Percentiles rank a stretch among this genome's conserved stretches.
phyloP scores from a whole-genome alignment of 2,888 invertebrate genomes.

The Amphipoea lucens region DNA sequence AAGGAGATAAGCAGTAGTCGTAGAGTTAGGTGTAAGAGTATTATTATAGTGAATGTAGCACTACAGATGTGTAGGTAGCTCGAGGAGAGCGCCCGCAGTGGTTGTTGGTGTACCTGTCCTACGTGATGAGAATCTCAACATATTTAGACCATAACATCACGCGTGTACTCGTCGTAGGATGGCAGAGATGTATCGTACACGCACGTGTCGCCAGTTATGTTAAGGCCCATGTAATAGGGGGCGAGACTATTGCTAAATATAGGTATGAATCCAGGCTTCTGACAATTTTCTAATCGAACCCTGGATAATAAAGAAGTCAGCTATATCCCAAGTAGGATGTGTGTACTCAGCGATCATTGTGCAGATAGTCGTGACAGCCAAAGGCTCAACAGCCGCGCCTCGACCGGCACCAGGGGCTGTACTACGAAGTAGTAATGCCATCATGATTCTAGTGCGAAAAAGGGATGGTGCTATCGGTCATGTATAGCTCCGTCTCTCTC shows the following conservation, averaged over 20 bases:
- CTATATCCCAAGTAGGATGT: neutral
- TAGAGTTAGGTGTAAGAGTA: constrained; percentile 1
- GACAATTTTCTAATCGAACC: neutral
- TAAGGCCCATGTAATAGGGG: too few relatives aligned
- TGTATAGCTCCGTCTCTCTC: too few relatives aligned
- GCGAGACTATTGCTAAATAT: neutral
- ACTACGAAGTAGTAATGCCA: too few relatives aligned
- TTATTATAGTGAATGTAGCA: neutral
- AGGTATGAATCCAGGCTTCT: neutral
- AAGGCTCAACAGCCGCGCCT: neutral
- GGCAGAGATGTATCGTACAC: too few relatives aligned
- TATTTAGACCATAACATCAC: neutral
- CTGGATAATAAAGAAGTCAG: neutral
- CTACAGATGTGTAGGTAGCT: accelerated
- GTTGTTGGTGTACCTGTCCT: neutral
- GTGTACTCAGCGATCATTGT: neutral
- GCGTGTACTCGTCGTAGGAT: neutral
- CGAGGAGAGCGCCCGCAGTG: neutral
- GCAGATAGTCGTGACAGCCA: neutral
- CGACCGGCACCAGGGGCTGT: too few relatives aligned
- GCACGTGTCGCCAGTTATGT: too few relatives aligned
- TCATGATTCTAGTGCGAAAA: too few relatives aligned
- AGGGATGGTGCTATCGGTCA: too few relatives aligned
- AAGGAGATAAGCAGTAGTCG: neutral
- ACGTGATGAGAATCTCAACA: neutral